Evolutionary conservation across 2,888 invertebrate species (phyloP).

Genomic region (Plagodis pulveraria): DNA sequence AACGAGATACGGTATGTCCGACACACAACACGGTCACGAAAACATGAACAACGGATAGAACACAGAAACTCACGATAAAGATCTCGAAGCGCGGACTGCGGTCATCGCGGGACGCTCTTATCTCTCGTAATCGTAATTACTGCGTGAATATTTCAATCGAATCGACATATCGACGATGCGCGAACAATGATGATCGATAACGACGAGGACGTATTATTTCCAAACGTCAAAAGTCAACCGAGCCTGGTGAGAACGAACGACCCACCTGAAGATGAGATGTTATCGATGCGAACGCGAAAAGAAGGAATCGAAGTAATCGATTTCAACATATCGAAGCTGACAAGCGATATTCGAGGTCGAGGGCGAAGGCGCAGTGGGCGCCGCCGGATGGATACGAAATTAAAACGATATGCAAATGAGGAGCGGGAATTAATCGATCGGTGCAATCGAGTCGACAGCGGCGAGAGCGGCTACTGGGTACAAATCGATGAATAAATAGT

Average conservation of each 20-base stretch:
- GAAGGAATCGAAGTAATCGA: slow-evolving; percentile 72
- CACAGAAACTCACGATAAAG: slow-evolving; percentile 52
- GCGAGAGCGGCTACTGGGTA: slow-evolving; percentile 72
- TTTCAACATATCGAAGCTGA: slow-evolving; percentile 76
- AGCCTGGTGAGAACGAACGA: slow-evolving; percentile 49
- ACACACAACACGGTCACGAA: slow-evolving; percentile 57
- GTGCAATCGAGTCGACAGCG: slow-evolving; percentile 73
- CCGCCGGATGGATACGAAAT: slow-evolving; percentile 80
- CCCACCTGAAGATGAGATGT: slow-evolving; percentile 65
- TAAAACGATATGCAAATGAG: slow-evolving; percentile 81
- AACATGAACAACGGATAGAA: slow-evolving; percentile 63
- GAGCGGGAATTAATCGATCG: slow-evolving; percentile 73
- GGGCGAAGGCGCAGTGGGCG: slow-evolving; percentile 75
- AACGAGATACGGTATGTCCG: slow-evolving; percentile 58
- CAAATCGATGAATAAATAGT: slow-evolving; percentile 80
- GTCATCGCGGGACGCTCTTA: slow-evolving; percentile 61
- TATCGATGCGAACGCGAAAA: slow-evolving; percentile 66
- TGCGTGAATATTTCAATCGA: slow-evolving; percentile 79
- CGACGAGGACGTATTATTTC: slow-evolving; percentile 67
- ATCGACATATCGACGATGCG: slow-evolving; percentile 70
- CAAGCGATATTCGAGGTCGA: slow-evolving; percentile 73
- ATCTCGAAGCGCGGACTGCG: slow-evolving; percentile 51
- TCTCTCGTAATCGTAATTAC: slow-evolving; percentile 77
- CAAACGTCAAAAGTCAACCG: slow-evolving; percentile 61
- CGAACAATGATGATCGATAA: slow-evolving; percentile 75